phyloP scores from a whole-genome alignment of 2,113 vertebrate species.

The Chelonoidis abingdonii region DNA sequence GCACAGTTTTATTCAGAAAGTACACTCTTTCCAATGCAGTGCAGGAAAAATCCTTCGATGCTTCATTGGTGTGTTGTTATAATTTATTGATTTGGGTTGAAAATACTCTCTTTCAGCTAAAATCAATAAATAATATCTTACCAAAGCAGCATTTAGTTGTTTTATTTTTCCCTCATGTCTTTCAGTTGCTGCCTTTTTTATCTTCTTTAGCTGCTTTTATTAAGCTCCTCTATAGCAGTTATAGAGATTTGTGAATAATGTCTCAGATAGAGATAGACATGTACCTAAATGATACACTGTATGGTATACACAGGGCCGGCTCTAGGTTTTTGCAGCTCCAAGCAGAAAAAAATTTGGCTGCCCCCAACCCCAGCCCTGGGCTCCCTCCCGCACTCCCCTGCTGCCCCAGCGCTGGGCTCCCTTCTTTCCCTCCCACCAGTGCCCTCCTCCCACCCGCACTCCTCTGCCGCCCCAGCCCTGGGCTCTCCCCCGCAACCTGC shows the following conservation, averaged over 20 bases:
- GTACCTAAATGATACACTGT: conserved; percentile 15
- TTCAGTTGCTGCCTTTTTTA: conserved; percentile 23
- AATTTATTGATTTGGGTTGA: conserved; percentile 71
- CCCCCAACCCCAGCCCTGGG: too few species aligned
- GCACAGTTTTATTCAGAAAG: conserved; percentile 67
- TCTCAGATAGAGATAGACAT: conserved; percentile 19
- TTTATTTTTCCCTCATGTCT: conserved; percentile 59
- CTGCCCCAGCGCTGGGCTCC: too few species aligned
- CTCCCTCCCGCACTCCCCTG: too few species aligned
- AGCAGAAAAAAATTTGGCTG: too few species aligned
- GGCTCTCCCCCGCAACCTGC: too few species aligned
- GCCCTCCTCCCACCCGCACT: too few species aligned
- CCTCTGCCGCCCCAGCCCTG: too few species aligned
- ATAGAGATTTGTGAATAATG: conserved; percentile 35
- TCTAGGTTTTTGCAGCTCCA: too few species aligned
- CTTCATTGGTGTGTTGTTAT: conserved; percentile 46
- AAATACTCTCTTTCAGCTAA: conserved; percentile 69
- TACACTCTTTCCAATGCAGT: conserved; percentile 25
- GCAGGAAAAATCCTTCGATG: conserved; percentile 44
- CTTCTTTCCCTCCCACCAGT: too few species aligned
- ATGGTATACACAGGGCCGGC: background rate
- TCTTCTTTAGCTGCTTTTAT: conserved; percentile 41
- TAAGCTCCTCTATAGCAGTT: background rate
- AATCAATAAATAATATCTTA: conserved; percentile 75
- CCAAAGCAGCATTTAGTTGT: conserved; percentile 65